phyloP scores from a whole-genome alignment of 2,888 invertebrate genomes.

The Pseudoips prasinana region DNA sequence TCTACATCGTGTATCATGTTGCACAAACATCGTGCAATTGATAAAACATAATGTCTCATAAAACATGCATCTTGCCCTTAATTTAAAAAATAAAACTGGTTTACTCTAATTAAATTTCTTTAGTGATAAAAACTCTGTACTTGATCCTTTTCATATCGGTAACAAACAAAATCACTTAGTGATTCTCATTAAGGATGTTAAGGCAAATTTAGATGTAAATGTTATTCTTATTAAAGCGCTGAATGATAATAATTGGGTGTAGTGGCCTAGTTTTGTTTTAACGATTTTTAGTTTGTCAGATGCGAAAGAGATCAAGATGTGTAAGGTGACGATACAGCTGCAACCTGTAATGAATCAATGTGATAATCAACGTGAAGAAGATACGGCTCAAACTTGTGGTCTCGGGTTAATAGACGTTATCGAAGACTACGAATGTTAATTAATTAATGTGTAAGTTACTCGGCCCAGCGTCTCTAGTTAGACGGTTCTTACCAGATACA shows the following conservation, averaged over 20 bases:
- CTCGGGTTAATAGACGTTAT: conserved; percentile 77
- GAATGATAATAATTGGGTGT: no score
- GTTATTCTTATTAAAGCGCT: no score
- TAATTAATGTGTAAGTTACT: conserved; percentile 55
- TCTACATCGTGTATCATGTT: conserved; percentile 36
- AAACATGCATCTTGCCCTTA: conserved; percentile 44
- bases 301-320: conserved; percentile 32
- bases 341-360: conserved; percentile 68
- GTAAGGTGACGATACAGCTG: conserved; percentile 58
- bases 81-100: conserved; percentile 18
- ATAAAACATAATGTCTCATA: conserved; percentile 41
- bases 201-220: not conserved
- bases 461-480: conserved; percentile 55
- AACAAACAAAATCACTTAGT: conserved; percentile 26
- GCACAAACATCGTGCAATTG: conserved; percentile 62
- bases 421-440: conserved; percentile 73
- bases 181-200: conserved; percentile 24
- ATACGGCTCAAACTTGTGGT: conserved; percentile 75
- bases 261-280: conserved; percentile 23
- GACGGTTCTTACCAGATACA: conserved; percentile 57
- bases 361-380: conserved; percentile 60
- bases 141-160: conserved; percentile 27
- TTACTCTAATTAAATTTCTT: conserved; percentile 18
- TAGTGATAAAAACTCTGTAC: conserved; percentile 20
- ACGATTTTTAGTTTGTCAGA: conserved; percentile 33